Conservation (phyloP, 2,113 vertebrate genomes). For the Callipepla californica region DNA sequence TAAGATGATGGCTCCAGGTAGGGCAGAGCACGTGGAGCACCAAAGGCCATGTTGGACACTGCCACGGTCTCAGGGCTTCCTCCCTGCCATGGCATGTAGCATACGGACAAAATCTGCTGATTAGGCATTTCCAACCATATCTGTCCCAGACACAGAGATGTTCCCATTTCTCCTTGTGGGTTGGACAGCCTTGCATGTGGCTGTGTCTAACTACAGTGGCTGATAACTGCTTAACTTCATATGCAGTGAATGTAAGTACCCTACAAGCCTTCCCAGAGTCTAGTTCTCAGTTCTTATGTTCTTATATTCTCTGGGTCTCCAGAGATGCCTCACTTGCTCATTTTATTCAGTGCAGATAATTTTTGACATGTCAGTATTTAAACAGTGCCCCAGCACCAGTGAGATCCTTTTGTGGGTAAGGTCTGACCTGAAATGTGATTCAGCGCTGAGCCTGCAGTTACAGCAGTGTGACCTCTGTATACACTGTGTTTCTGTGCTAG, state of each 20-base stretch:
- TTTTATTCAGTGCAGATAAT: background rate
- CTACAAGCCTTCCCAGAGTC: background rate
- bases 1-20: background rate
- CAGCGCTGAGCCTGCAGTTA: background rate
- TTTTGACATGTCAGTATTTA: background rate
- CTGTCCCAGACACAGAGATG: background rate
- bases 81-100: rapidly evolving
- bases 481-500: background rate
- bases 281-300: background rate
- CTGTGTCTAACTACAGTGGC: background rate
- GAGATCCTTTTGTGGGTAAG: background rate
- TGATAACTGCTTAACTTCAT: rapidly evolving
- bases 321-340: background rate
- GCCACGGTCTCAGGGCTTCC: background rate
- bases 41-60: background rate
- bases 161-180: background rate
- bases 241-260: background rate
- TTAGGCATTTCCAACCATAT: background rate
- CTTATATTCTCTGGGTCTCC: background rate
- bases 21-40: background rate
- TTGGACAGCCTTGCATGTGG: background rate
- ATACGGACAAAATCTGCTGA: background rate
- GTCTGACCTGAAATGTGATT: background rate
- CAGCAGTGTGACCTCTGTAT: background rate
- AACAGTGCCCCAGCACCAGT: background rate